These are phyloP conservation scores for Dasypogon diadema DNA, from an alignment of 2,888 invertebrate species.

Conservation along the genomic window DNA sequence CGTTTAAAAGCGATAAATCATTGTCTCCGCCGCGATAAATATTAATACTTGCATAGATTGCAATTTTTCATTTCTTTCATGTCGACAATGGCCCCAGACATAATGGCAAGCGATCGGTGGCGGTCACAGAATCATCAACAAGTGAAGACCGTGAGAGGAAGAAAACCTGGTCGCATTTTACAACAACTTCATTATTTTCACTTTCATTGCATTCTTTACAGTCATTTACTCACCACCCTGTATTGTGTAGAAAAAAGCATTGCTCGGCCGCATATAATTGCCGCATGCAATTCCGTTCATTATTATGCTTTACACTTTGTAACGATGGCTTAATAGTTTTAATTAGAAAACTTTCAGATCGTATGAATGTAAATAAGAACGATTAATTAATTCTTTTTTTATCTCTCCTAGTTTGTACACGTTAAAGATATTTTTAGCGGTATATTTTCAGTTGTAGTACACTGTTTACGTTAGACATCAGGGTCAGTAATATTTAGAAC, in stretches of 20 bases:
- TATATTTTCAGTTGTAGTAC: too few relatives aligned
- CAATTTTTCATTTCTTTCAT: constrained; percentile 8
- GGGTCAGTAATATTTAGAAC: too few relatives aligned
- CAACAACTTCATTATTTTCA: constrained; percentile 23
- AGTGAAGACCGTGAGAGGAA: constrained; percentile 24
- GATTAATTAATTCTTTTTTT: too few relatives aligned
- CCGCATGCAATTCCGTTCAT: neutral
- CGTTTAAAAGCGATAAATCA: constrained; percentile 11
- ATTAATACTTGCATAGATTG: constrained; percentile 11
- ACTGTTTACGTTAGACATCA: too few relatives aligned
- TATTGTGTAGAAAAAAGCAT: neutral
- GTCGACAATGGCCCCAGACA: constrained; percentile 20
- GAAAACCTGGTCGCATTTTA: neutral
- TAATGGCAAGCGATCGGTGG: constrained; percentile 19
- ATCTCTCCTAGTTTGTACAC: too few relatives aligned
- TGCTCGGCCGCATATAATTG: neutral
- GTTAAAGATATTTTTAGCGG: too few relatives aligned
- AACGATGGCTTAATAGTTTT: constrained; percentile 18
- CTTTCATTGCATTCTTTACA: constrained; percentile 25
- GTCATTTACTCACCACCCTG: neutral
- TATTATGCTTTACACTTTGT: neutral
- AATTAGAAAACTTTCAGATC: too few relatives aligned
- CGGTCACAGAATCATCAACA: constrained; percentile 5
- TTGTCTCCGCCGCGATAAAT: constrained; percentile 28
- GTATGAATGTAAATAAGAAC: too few relatives aligned